Conservation (phyloP, 2,113 vertebrate species). For the Gopherus flavomarginatus region DNA sequence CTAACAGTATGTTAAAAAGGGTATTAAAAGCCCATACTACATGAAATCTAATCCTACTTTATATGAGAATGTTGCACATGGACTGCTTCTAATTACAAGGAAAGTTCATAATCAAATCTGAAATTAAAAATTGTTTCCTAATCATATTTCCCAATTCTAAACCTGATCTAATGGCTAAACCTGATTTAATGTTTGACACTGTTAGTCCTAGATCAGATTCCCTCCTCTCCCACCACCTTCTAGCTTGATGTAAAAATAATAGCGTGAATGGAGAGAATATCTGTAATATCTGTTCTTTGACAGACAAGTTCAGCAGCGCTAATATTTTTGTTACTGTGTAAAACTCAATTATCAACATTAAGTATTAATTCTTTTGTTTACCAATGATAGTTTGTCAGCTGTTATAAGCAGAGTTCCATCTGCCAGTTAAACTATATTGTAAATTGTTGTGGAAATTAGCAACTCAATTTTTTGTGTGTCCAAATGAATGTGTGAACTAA, state of each 20-base stretch:
- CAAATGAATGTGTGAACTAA: conserved; percentile 73
- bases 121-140: not conserved
- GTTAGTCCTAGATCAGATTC: not conserved
- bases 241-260: conserved; percentile 51
- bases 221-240: not conserved
- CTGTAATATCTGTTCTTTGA: conserved; percentile 47
- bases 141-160: not conserved
- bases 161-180: not conserved
- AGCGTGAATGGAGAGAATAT: conserved; percentile 10
- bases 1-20: not conserved
- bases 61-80: not conserved
- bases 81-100: not conserved
- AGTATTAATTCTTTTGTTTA: conserved; percentile 82
- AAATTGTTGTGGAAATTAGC: conserved; percentile 76
- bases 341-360: conserved; percentile 77
- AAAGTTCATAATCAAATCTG: not conserved
- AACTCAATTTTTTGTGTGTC: conserved; percentile 65
- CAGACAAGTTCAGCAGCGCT: conserved; percentile 56
- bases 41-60: not conserved
- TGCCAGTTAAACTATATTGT: conserved; percentile 76
- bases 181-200: not conserved
- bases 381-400: conserved; percentile 81
- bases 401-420: conserved; percentile 84
- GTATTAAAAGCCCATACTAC: not conserved
- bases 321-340: conserved; percentile 61